Evolutionary conservation across 2,113 vertebrate genomes (phyloP).

Genomic region (Puma concolor): DNA sequence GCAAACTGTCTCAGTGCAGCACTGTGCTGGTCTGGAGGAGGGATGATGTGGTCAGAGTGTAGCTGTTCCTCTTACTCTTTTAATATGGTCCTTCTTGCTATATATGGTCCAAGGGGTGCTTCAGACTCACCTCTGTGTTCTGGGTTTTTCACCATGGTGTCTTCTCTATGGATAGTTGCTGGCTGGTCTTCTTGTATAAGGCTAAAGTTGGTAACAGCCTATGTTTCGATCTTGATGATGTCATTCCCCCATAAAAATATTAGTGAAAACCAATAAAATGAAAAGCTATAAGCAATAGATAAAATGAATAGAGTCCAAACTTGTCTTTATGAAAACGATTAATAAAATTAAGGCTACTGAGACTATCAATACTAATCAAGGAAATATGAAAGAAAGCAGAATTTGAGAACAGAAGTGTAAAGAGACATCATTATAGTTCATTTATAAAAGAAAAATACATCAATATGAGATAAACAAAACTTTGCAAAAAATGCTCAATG

Average conservation of each 20-base stretch:
- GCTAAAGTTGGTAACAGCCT: neutral
- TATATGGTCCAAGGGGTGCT: neutral
- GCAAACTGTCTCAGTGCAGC: neutral
- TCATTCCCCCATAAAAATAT: neutral
- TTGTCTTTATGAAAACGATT: neutral
- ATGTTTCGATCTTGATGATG: neutral
- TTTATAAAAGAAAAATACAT: neutral
- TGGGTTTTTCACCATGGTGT: neutral
- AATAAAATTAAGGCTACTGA: neutral
- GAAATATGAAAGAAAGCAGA: neutral
- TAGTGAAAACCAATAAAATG: neutral
- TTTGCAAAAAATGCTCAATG: neutral
- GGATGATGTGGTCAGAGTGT: neutral
- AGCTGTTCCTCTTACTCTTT: neutral
- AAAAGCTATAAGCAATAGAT: neutral
- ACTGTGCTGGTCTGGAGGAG: neutral
- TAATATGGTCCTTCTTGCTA: neutral
- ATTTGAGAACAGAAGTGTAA: neutral
- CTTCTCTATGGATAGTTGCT: neutral
- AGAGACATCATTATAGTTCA: neutral
- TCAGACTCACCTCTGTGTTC: neutral
- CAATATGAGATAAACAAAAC: neutral
- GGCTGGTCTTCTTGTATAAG: neutral
- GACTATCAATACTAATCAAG: neutral
- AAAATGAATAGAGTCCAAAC: neutral